These are phyloP conservation scores for Holacanthus passer DNA, from an alignment of 2,113 vertebrate species.

Conservation along the genomic window DNA sequence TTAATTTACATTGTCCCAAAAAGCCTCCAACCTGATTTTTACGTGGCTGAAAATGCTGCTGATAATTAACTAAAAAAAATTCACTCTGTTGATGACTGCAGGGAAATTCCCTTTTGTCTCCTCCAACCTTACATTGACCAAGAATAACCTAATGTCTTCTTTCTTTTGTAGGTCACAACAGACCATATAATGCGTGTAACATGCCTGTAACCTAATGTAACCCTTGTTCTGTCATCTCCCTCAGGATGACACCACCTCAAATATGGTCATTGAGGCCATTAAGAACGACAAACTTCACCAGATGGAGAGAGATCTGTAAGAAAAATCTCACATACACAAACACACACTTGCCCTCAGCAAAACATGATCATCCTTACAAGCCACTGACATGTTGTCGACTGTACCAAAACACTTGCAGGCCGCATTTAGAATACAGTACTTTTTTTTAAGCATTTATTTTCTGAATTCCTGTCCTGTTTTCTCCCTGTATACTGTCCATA, in stretches of 20 bases:
- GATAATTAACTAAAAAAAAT: too few species aligned
- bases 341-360: neutral
- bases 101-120: too few species aligned
- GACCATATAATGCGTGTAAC: too few species aligned
- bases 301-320: constrained; percentile 94
- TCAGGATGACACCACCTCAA: constrained; percentile 92
- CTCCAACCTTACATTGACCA: too few species aligned
- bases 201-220: neutral
- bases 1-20: too few species aligned
- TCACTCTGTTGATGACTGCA: too few species aligned
- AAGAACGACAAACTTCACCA: constrained; percentile 95
- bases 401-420: neutral
- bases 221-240: constrained; percentile 16
- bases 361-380: neutral
- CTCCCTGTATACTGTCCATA: constrained; percentile 58
- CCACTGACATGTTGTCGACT: neutral
- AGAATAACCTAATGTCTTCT: too few species aligned
- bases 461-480: neutral
- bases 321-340: constrained; percentile 24
- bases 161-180: too few species aligned
- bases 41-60: too few species aligned
- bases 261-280: constrained; percentile 93
- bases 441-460: neutral
- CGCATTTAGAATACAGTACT: neutral
- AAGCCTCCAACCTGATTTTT: too few species aligned